Evolutionary conservation across 92 coral and sea anemone species (phyloP).

Genomic region (Pocillopora grandis): DNA sequence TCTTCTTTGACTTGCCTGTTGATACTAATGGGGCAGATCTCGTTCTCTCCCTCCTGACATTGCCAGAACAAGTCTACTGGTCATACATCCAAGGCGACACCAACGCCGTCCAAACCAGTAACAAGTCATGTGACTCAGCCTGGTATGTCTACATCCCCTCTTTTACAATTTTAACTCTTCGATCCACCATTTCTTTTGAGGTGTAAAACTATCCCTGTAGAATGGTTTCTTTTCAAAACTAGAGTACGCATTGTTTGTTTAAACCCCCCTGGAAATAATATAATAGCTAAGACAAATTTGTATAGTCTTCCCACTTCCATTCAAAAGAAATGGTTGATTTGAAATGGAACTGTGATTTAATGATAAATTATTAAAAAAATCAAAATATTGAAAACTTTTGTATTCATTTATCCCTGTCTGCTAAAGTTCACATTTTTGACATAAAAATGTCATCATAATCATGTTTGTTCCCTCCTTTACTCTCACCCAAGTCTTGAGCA

Average conservation of each 20-base stretch:
- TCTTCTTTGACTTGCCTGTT: constrained; percentile 23
- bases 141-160: constrained; percentile 76
- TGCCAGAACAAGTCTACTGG: constrained; percentile 84
- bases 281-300: background rate
- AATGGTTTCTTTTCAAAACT: background rate
- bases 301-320: background rate
- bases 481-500: no score
- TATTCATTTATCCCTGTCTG: background rate
- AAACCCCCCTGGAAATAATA: background rate
- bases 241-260: background rate
- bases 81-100: constrained; percentile 75
- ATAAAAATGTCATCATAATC: background rate
- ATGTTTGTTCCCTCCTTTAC: background rate
- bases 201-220: constrained; percentile 1
- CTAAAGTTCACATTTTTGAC: background rate
- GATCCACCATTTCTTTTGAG: constrained; percentile 44
- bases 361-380: no score
- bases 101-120: constrained; percentile 82
- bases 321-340: constrained; percentile 43
- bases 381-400: background rate
- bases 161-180: background rate
- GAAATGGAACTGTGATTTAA: background rate
- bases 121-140: constrained; percentile 59
- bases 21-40: constrained; percentile 48
- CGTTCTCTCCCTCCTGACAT: constrained; percentile 64